Evolutionary conservation across 2,113 vertebrate genomes (phyloP), one percentile per base, ranked within the genome.

Genomic region (Callorhinus ursinus): DNA sequence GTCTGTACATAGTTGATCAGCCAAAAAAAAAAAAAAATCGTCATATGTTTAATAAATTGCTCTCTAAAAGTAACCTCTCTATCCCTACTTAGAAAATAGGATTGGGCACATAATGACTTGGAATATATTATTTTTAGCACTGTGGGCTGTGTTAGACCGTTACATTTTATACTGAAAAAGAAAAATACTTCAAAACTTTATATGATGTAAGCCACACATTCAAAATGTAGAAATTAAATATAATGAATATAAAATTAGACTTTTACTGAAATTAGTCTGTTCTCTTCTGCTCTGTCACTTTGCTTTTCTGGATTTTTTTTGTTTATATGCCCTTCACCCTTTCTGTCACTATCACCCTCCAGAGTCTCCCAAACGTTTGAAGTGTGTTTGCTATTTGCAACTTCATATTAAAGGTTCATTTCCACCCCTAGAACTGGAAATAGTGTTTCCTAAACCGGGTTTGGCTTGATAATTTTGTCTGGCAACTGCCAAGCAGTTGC

Each of bases 101-200:
- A 36, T 33, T n/a, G 65, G 39, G 21, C 24, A 46, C n/a, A 26
- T 13, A 57, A 72, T 36, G 65, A 39, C 81, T 85, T 91, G 46
- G 26, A 33, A n/a, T 89, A n/a, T 28, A 49, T 88, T 83, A 33
- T 13, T 57, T 87, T 67, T 42, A 77, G 22, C 77, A 15, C 85
- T 33, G 4, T 39, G 83, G 26, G 24, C 88, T 91, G 14, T 42
- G 55, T 89, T 67, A 81, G 61, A 74, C n/a, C 6, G 18, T 21
- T 85, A 9, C 4, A 13, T 89, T 82, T 92, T 53, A 39, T 82
- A 72, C 63, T 55, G 15, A 21, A 36, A 95, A 84, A 89, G n/a
- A 85, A 28, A 97, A 86, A 39, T 57, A 85, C 79, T 72, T 95
- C 53, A 57, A 95, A 92, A 49, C 61, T 49, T 83, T 36, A 2